These are phyloP conservation scores for Cephus spinipes DNA, from an alignment of 2,888 invertebrate species.

Conservation along the genomic window DNA sequence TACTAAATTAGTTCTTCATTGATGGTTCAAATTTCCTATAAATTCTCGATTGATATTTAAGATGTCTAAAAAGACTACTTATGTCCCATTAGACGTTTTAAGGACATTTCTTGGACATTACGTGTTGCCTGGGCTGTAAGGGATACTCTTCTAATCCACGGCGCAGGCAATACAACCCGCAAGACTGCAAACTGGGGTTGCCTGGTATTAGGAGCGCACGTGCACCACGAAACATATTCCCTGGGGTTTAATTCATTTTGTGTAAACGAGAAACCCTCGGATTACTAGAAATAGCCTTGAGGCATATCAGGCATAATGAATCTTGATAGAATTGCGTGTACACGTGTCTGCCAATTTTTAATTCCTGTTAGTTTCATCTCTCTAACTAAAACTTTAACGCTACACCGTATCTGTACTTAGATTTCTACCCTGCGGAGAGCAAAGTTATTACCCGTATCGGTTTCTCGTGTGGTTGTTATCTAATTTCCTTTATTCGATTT, in stretches of 20 bases:
- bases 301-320: background rate
- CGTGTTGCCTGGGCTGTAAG: too few species aligned
- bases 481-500: background rate
- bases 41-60: background rate
- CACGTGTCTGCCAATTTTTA: background rate
- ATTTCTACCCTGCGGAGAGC: background rate
- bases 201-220: conserved; percentile 10
- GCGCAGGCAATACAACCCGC: conserved; percentile 3
- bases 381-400: background rate
- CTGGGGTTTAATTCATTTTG: background rate
- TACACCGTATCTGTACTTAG: background rate
- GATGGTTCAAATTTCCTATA: background rate
- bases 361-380: background rate
- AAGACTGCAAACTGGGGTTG: conserved; percentile 5
- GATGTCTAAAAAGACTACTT: background rate
- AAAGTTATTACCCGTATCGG: background rate
- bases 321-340: background rate
- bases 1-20: background rate
- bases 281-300: background rate
- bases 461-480: background rate
- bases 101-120: too few species aligned
- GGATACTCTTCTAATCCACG: background rate
- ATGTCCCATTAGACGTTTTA: background rate
- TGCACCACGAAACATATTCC: background rate
- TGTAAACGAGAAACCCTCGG: background rate